These are phyloP conservation scores for Cyclura pinguis DNA, from an alignment of 2,797 vertebrate genomes.

Conservation along the genomic window DNA sequence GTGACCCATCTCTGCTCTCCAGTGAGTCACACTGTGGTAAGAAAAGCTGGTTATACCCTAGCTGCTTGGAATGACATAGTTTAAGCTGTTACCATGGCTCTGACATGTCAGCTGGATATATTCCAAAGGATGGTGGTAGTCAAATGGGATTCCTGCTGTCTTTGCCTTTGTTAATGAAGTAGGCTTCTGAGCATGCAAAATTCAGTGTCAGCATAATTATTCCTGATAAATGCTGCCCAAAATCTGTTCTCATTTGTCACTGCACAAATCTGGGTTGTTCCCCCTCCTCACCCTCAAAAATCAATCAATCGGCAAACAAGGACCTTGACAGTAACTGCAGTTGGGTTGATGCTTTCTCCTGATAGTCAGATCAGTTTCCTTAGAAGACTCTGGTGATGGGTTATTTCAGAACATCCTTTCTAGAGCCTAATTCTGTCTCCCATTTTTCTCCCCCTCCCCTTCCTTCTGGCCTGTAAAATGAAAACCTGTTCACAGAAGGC, in stretches of 20 bases:
- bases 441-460: background rate
- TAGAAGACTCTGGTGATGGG: background rate
- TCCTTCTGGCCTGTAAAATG: background rate
- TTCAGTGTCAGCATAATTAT: background rate
- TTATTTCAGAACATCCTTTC: background rate
- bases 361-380: background rate
- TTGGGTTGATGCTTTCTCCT: background rate
- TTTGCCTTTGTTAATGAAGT: background rate
- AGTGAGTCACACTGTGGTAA: background rate
- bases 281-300: too few relatives aligned
- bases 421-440: background rate
- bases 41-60: background rate
- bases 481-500: background rate
- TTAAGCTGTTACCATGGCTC: background rate
- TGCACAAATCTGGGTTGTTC: background rate
- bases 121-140: background rate
- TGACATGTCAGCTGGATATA: background rate
- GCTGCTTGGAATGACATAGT: background rate
- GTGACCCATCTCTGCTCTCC: background rate
- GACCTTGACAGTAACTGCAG: background rate
- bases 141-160: background rate
- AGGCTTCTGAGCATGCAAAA: background rate
- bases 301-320: too few relatives aligned
- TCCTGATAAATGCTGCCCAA: background rate
- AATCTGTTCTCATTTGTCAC: background rate